Base-by-base conservation (phyloP, 1,140 invertebrate genomes). In the Apis mellifera region DNA sequence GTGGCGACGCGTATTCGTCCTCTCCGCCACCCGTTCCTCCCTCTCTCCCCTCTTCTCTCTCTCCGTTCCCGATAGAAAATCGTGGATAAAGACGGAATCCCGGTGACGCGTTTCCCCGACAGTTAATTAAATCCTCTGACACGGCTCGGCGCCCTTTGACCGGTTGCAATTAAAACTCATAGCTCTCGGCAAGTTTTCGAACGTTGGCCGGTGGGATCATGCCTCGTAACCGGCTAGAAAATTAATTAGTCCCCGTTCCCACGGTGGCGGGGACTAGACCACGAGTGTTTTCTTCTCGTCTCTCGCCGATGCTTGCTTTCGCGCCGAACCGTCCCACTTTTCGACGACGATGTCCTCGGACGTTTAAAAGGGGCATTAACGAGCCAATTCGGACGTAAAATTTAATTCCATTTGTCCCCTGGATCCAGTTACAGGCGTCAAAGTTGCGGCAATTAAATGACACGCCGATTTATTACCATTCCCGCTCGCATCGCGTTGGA, bases 41-140 rank as follows among this genome's bases (percentile, higher is more conserved):
- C 68, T 52, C 7, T 69, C 12, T 23, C 32, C 23, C 23, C 42
- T 23, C 1, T 48, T 69, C 66, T 8, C 11, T 69, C 42, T 7
- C 19, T 52, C 42, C 48, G 4, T 64, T 15, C 26, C 17, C 19
- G 11, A 52, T 52, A 15, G 50, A 48, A 54, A 54, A n/a, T 3
- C 32, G 62, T 21, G 23, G n/a, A 74, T 57, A 75, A 82, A 70
- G 66, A 59, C 7, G 57, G 52, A 21, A 52, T 60, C 65, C n/a
- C 13, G 62, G 23, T 42, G 64, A 77, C 82, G 55, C 59, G 60
- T 79, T 71, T 15, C 52, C 2, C 68, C 42, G 75, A 23, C 75
- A 78, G 82, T 83, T 83, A 83, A 83, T 83, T 78, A 83, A 83
- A 83, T 83, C 79, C 66, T 79, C 82, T 32, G 69, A 72, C 82